Evolutionary conservation across 2,888 invertebrate species (phyloP).

Genomic region (Arge pagana): DNA sequence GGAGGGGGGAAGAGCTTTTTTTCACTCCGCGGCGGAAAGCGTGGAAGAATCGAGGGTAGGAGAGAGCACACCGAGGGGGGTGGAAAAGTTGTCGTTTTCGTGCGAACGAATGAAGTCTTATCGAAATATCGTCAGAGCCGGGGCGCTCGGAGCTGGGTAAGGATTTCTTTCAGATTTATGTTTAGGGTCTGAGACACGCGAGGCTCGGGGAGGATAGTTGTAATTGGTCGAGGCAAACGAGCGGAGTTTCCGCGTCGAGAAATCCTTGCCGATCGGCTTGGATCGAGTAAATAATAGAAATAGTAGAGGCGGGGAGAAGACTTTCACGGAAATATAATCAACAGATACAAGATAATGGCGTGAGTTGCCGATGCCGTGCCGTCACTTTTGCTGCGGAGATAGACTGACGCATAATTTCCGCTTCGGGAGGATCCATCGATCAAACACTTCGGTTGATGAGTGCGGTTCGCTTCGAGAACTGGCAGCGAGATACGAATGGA

Average conservation of each 20-base stretch:
- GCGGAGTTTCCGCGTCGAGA: background rate
- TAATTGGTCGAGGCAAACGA: constrained; percentile 9
- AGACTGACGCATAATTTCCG: constrained; percentile 59
- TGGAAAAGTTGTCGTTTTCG: constrained; percentile 1
- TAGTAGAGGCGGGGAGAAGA: constrained; percentile 9
- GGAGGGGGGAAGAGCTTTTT: too few relatives aligned
- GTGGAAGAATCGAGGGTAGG: background rate
- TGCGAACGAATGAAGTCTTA: constrained; percentile 1
- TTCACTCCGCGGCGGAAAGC: too few relatives aligned
- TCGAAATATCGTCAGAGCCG: background rate
- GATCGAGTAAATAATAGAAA: constrained; percentile 18
- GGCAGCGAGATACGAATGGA: too few relatives aligned
- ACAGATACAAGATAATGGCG: constrained; percentile 52
- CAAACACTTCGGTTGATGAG: constrained; percentile 49
- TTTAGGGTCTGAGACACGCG: too few relatives aligned
- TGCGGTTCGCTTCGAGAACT: too few relatives aligned
- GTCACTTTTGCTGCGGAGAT: constrained; percentile 52
- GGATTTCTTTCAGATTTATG: too few relatives aligned
- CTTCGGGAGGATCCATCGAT: constrained; percentile 55
- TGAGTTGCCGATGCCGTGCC: constrained; percentile 47
- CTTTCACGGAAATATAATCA: constrained; percentile 40
- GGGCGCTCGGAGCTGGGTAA: constrained; percentile 6
- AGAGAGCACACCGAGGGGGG: background rate
- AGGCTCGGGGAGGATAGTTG: constrained; percentile 8
- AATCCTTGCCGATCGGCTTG: background rate